Evolutionary conservation across 1,140 invertebrate species (phyloP), one percentile per base, ranked within the genome.

Genomic region (Anastatus disparis): DNA sequence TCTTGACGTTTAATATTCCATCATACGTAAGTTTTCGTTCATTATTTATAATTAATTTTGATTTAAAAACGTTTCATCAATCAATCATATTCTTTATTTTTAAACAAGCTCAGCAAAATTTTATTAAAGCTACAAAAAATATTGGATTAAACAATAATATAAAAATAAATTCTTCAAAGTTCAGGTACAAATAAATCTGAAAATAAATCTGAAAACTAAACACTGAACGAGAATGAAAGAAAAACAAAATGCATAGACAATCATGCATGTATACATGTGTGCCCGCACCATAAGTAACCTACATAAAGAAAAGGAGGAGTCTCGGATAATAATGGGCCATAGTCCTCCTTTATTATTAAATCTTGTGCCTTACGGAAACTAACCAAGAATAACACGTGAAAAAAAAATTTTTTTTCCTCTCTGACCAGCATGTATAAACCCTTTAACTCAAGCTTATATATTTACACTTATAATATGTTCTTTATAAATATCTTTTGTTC

Each of bases 301-400:
- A 44, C 42, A 44, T 44, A 44, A 44, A 44, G 42, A 7, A 15
- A 44, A n/a, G 42, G 15, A n/a, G 22, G 20, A 20, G 46, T 20
- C n/a, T 6, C 68, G 69, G 42, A n/a, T 17, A 29, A 56, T 29
- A 22, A 31, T 52, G 29, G 46, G 59, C 31, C 58, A 22, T 42
- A 62, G 50, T 31, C 40, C 58, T 44, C 27, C n/a, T n/a, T n/a
- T n/a, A 66, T 62, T 70, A 70, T 72, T 70, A 64, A 71, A 71
- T 26, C 55, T 44, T 46, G 50, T 58, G 27, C n/a, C 59, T n/a
- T 40, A n/a, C 10, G 29, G 59, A 61, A 69, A 71, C 73, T 67
- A 10, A 35, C 15, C 9, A 17, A 10, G 4, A 66, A n/a, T n/a
- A 66, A 68, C 52, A 17, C 27, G 50, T 27, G 15, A 35, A 0